Conservation (phyloP, 1,140 invertebrate genomes). For the Bombus turneri region DNA sequence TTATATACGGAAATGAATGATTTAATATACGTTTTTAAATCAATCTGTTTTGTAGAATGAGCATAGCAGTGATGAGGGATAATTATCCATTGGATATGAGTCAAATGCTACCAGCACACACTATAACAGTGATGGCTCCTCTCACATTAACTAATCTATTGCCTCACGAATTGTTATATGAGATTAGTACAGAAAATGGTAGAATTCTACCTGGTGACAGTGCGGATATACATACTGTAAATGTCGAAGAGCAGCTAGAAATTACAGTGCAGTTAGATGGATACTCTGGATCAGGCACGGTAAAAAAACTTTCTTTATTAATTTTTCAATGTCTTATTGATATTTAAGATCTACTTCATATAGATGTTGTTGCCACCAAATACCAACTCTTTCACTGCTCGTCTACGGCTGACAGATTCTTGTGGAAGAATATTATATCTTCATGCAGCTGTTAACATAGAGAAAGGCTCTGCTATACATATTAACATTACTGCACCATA, state of each 20-base stretch:
- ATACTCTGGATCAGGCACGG: conserved; percentile 87
- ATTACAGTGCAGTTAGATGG: conserved; percentile 91
- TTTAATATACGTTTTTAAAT: neutral
- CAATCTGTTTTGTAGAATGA: conserved; percentile 85
- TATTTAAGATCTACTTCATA: neutral
- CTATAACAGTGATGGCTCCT: conserved; percentile 91
- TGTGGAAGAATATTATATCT: conserved; percentile 89
- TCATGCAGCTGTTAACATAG: conserved; percentile 85
- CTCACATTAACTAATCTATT: conserved; percentile 91
- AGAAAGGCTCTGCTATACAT: conserved; percentile 83
- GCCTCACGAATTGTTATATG: conserved; percentile 88
- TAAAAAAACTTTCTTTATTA: conserved; percentile 69
- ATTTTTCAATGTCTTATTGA: neutral
- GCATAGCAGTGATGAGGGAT: conserved; percentile 90
- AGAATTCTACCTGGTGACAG: conserved; percentile 86
- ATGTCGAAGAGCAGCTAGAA: conserved; percentile 88
- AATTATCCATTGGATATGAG: conserved; percentile 88
- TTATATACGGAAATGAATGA: neutral
- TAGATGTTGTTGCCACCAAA: conserved; percentile 79
- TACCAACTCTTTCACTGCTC: conserved; percentile 80
- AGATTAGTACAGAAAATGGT: conserved; percentile 83
- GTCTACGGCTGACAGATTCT: conserved; percentile 87
- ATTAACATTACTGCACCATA: conserved; percentile 92
- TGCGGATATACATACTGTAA: conserved; percentile 75
- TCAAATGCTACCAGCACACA: conserved; percentile 90